Percentiles rank a stretch among this genome's conserved stretches.
Conservation (phyloP, 2,888 invertebrate genomes). For the Lacanobia wlatinum region DNA sequence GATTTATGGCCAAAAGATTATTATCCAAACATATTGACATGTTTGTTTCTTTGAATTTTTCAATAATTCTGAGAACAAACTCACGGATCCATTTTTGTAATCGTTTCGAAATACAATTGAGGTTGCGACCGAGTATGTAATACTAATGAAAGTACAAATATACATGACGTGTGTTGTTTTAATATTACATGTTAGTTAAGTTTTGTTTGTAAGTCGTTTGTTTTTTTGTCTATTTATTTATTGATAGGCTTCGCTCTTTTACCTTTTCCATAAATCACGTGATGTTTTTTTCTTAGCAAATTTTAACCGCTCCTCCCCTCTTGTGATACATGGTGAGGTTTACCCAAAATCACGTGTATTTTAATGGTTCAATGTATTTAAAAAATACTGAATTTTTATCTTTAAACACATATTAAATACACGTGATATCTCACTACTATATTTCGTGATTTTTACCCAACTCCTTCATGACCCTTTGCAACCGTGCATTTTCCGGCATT, state of each 20-base stretch:
- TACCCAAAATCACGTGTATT: no score
- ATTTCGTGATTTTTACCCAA: no score
- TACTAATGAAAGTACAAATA: conserved; percentile 57
- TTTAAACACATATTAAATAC: no score
- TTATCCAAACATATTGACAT: neutral
- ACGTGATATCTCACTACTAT: no score
- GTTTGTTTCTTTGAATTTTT: conserved; percentile 5
- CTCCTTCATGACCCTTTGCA: no score
- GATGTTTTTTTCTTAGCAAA: no score
- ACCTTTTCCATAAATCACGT: no score
- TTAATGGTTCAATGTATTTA: no score
- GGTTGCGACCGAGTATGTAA: conserved; percentile 36
- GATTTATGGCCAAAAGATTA: neutral
- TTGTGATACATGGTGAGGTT: no score
- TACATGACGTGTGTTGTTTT: conserved; percentile 41
- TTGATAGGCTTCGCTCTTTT: neutral
- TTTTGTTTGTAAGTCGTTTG: conserved; percentile 17
- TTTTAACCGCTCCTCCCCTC: no score
- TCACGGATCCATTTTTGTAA: neutral
- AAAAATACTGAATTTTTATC: no score
- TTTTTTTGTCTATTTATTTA: conserved; percentile 18
- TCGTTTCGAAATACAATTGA: conserved; percentile 40
- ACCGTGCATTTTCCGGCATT: no score
- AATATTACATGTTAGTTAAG: conserved; percentile 13
- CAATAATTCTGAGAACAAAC: neutral